A percentile compares a stretch with the other conserved stretches of the same genome.
phyloP scores from a whole-genome alignment of 2,113 vertebrate species.

The Capricornis sumatraensis region DNA sequence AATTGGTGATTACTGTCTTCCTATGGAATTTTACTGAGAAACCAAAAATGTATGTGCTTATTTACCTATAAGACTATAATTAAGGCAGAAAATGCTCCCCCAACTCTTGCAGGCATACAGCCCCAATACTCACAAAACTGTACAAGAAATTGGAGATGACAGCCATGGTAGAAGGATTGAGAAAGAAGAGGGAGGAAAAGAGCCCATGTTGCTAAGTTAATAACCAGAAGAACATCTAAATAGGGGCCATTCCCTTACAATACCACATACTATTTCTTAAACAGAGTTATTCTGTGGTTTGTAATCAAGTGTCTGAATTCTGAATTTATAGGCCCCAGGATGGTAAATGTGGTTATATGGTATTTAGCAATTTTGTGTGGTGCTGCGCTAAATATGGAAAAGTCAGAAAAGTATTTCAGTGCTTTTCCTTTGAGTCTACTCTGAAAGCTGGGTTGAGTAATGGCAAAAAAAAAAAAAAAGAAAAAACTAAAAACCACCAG shows the following conservation, averaged over 20 bases:
- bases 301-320: constrained; percentile 78
- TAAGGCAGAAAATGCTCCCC: constrained; percentile 36
- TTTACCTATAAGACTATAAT: constrained; percentile 58
- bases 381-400: constrained; percentile 72
- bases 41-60: constrained; percentile 43
- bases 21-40: constrained; percentile 59
- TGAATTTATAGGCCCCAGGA: constrained; percentile 76
- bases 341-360: constrained; percentile 79
- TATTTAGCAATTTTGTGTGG: constrained; percentile 76
- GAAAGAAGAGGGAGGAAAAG: constrained; percentile 46
- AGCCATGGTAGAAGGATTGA: background rate
- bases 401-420: constrained; percentile 43
- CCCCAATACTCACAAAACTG: background rate
- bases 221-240: constrained; percentile 72
- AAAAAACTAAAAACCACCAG: background rate
- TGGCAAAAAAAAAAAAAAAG: background rate
- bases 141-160: constrained; percentile 62
- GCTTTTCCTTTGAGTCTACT: constrained; percentile 45
- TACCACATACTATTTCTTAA: constrained; percentile 74
- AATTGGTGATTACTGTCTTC: constrained; percentile 30
- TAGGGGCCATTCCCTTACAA: constrained; percentile 75
- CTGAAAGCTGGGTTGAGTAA: constrained; percentile 37
- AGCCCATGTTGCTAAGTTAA: constrained; percentile 46
- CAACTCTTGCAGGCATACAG: background rate
- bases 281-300: constrained; percentile 80